A percentile compares a stretch with the other conserved stretches of the same genome.
phyloP scores from a whole-genome alignment of 2,113 vertebrate species.

The Sceloporus tristichus region DNA sequence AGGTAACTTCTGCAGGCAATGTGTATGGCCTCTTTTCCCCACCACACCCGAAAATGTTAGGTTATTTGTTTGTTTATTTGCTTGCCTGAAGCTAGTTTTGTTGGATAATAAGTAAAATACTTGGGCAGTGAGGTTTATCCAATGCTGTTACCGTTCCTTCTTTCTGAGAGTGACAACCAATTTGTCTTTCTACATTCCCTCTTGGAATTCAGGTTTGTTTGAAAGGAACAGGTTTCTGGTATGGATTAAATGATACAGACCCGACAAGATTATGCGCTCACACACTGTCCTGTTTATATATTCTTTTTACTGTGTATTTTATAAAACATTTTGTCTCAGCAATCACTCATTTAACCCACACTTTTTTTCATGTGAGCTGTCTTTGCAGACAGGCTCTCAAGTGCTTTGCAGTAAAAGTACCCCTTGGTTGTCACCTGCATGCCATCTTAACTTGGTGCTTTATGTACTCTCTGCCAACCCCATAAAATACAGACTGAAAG shows the following conservation, averaged over 20 bases:
- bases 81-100: slow-evolving; percentile 30
- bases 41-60: neutral
- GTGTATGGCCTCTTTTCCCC: slow-evolving; percentile 14
- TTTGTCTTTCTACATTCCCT: slow-evolving; percentile 59
- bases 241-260: slow-evolving; percentile 58
- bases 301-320: slow-evolving; percentile 8
- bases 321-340: neutral
- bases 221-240: slow-evolving; percentile 55
- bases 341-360: slow-evolving; percentile 5
- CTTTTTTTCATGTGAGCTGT: neutral
- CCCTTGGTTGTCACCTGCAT: slow-evolving; percentile 28
- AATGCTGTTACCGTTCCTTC: slow-evolving; percentile 38
- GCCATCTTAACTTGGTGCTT: slow-evolving; percentile 3
- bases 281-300: slow-evolving; percentile 6
- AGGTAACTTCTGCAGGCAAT: neutral
- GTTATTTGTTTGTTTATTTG: slow-evolving; percentile 1
- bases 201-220: slow-evolving; percentile 47
- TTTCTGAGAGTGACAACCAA: slow-evolving; percentile 53
- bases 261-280: neutral
- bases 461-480: neutral
- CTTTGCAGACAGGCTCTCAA: rapidly evolving
- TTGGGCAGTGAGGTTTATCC: slow-evolving; percentile 53
- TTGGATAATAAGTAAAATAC: slow-evolving; percentile 35
- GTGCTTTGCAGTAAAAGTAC: slow-evolving; percentile 14
- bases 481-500: neutral